Conservation (phyloP, 2,113 vertebrate species). For the Cromileptes altivelis region DNA sequence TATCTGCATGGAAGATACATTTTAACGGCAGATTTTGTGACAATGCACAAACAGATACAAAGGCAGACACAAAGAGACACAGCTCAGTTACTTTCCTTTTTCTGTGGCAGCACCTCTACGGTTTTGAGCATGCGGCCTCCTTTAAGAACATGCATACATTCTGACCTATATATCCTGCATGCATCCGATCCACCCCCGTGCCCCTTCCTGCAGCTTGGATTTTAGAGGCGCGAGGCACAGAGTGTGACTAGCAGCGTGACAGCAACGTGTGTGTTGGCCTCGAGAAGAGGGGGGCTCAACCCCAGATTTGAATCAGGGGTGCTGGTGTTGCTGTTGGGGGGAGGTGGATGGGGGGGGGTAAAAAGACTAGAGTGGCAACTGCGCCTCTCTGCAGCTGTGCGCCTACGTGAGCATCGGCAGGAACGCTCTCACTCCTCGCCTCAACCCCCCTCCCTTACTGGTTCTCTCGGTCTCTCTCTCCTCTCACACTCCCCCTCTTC, state of each 20-base stretch:
- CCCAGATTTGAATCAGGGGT: slow-evolving; percentile 60
- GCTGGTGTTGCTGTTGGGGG: slow-evolving; percentile 38
- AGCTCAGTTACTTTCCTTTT: slow-evolving; percentile 3
- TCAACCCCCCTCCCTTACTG: slow-evolving; percentile 55
- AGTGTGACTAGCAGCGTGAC: slow-evolving; percentile 69
- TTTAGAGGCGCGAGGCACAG: slow-evolving; percentile 57
- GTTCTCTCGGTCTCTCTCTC: slow-evolving; percentile 31
- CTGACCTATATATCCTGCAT: slow-evolving; percentile 55
- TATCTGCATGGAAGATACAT: background rate
- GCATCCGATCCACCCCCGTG: slow-evolving; percentile 19
- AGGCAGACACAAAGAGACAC: background rate
- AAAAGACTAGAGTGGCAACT: slow-evolving; percentile 72
- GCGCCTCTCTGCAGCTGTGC: slow-evolving; percentile 79
- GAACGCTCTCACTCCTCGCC: slow-evolving; percentile 65
- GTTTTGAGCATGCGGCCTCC: slow-evolving; percentile 12
- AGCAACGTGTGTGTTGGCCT: slow-evolving; percentile 42
- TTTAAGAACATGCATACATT: slow-evolving; percentile 31
- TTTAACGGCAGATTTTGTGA: background rate
- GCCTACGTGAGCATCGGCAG: slow-evolving; percentile 84
- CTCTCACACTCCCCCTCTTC: slow-evolving; percentile 25
- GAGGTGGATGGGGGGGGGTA: slow-evolving; percentile 12
- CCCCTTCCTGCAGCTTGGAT: slow-evolving; percentile 28
- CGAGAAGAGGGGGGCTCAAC: background rate
- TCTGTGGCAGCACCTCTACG: slow-evolving; percentile 18
- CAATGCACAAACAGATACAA: background rate